phyloP scores from a whole-genome alignment of 2,888 invertebrate species.

The Macaria notata region DNA sequence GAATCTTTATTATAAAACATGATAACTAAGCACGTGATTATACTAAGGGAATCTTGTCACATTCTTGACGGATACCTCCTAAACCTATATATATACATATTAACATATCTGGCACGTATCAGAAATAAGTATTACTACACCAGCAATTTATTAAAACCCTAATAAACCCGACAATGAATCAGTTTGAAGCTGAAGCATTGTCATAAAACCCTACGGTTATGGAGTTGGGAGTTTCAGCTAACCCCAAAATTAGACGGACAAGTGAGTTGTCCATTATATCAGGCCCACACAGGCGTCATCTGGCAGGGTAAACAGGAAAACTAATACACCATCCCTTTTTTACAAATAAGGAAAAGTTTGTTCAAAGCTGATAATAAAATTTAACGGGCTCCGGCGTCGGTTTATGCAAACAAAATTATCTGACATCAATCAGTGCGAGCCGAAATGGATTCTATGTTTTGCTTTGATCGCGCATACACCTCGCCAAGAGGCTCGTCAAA shows the following conservation, averaged over 20 bases:
- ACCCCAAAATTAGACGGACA: constrained; percentile 33
- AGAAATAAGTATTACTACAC: constrained; percentile 2
- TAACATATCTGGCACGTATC: constrained; percentile 3
- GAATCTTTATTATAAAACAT: no score
- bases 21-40: no score
- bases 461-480: constrained; percentile 16
- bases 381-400: constrained; percentile 25
- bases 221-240: constrained; percentile 17
- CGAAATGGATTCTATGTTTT: constrained; percentile 18
- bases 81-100: not conserved
- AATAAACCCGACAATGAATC: constrained; percentile 22
- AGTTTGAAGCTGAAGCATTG: constrained; percentile 23
- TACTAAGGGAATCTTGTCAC: no score
- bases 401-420: constrained; percentile 27
- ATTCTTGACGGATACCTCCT: no score
- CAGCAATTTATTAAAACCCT: constrained; percentile 21
- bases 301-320: constrained; percentile 37
- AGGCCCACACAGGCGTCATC: constrained; percentile 30
- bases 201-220: constrained; percentile 26
- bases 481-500: constrained; percentile 10
- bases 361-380: constrained; percentile 32
- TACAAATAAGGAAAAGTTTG: constrained; percentile 31
- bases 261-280: constrained; percentile 29
- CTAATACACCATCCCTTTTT: constrained; percentile 28
- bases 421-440: constrained; percentile 21